phyloP scores from a whole-genome alignment of 2,888 invertebrate genomes.

The Drosophila lacicola region DNA sequence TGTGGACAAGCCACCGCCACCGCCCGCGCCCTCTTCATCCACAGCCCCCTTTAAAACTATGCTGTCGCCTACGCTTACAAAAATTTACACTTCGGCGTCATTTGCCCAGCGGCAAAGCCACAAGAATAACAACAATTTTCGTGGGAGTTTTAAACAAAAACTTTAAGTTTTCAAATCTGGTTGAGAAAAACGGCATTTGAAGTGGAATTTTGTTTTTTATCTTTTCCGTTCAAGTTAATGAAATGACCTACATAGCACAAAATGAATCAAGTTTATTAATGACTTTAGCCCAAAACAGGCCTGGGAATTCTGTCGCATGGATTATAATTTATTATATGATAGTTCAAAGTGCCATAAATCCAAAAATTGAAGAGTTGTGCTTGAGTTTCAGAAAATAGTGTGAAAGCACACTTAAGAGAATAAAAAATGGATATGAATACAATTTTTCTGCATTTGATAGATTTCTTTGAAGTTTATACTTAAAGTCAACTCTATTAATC shows the following conservation, averaged over 20 bases:
- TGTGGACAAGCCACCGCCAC: not conserved
- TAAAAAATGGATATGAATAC: too few relatives aligned
- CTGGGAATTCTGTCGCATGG: slow-evolving; percentile 10
- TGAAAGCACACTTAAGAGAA: not conserved
- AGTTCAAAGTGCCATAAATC: slow-evolving; percentile 3
- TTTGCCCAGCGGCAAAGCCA: slow-evolving; percentile 23
- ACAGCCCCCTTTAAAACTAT: slow-evolving; percentile 8
- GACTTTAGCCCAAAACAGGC: slow-evolving; percentile 5
- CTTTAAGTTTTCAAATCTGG: slow-evolving; percentile 30
- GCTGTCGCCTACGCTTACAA: slow-evolving; percentile 42
- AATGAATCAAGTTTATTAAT: slow-evolving; percentile 17
- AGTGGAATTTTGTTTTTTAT: slow-evolving; percentile 2
- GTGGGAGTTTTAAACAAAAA: slow-evolving; percentile 24
- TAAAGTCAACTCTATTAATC: too few relatives aligned
- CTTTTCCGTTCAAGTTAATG: slow-evolving; percentile 8
- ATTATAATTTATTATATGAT: slow-evolving; percentile 5
- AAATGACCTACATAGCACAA: slow-evolving; percentile 26
- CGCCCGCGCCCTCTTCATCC: not conserved
- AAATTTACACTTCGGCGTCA: slow-evolving; percentile 38
- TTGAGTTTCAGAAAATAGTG: not conserved
- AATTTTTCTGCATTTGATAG: too few relatives aligned
- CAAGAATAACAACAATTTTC: slow-evolving; percentile 18
- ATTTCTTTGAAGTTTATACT: too few relatives aligned
- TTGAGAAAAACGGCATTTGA: slow-evolving; percentile 14
- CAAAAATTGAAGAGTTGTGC: not conserved